Evolutionary conservation across 2,888 invertebrate genomes (phyloP), one percentile per base, ranked within the genome.

Genomic region (Pardosa pseudoannulata): DNA sequence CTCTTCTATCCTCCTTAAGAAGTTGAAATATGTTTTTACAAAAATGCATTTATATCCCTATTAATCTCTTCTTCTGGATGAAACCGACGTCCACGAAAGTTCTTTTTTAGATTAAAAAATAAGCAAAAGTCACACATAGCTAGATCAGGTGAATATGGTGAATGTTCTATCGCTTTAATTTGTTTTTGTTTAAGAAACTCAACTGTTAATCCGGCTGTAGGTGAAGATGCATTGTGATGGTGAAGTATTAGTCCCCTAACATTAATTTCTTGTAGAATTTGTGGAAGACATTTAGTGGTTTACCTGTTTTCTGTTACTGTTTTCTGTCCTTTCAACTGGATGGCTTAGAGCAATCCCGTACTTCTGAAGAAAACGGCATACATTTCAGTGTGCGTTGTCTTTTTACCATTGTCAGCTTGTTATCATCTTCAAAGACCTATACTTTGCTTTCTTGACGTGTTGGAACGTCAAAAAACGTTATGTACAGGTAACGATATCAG

Each of bases 321-420:
- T n/a, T 31, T 31, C 62, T 62, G 27, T 78, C 50, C 28, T 16
- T 71, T 19, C 31, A 36, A 13, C 39, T 32, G 31, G 6, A 41
- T 72, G n/a, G 46, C 46, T 28, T 29, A 50, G 28, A 29, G 13
- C 46, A 50, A 50, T 50, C 31, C 72, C 29, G 72, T 19, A 56
- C 32, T 50, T 39, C 36, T 79, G 70, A 79, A 79, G 36, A 79
- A 79, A 31, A 65, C 7, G 74, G 31, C 74, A 31, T 73, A 74
- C 64, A 56, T 73, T 72, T 65, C 39, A n/a, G 28, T 65, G 28
- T 13, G 28, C 11, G 7, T 29, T 65, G 29, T 65, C 31, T 65
- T 29, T 65, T 65, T 29, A 28, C 65, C 11, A 65, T 29, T n/a
- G 31, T 29, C 6, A 27, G 62, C 13, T 23, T 62, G 62, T 5